Evolutionary conservation across 2,888 invertebrate genomes (phyloP), one percentile per base, ranked within the genome.

Genomic region (Cheilosia vulpina): DNA sequence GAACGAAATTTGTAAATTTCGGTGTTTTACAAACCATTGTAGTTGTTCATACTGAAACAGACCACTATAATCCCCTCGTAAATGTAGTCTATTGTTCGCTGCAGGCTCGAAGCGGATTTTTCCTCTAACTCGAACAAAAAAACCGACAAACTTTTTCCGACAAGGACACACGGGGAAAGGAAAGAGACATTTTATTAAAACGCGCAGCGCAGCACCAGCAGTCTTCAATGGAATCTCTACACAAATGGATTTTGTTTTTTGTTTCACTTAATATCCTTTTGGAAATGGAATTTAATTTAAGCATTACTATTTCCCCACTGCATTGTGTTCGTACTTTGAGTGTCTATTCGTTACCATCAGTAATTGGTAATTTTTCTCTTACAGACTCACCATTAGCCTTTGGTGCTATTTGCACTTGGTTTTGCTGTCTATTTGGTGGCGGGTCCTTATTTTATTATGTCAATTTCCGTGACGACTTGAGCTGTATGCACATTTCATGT

Each of bases 21-120:
- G 11, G 11, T 38, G 13, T 38, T 13, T 13, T 4, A 13, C 13
- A 3, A 47, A 47, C 6, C n/a, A 47, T 47, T 47, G 9, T 47
- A 38, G 38, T 38, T 38, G 38, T 11, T 38, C 45, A 17, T 47
- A 17, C 45, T 47, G 2, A 47, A 47, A 9, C 7, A 47, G 2
- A 7, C 45, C 45, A 17, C 45, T 17, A 47, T 17, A 47, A 47
- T 47, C 45, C 45, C 17, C 5, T 6, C n/a, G n/a, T 47, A 47
- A 47, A 47, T 47, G 45, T 9, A 47, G n/a, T 47, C 45, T 47
- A 47, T 47, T 47, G 45, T 47, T 45, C 17, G 45, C 45, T 47
- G 45, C 17, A 47, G 17, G 6, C 45, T 47, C 7, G 6, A 47
- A 47, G 45, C n/a, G 45, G 45, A 17, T 9, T 17, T 47, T 47